Base-by-base conservation (phyloP, 2,888 invertebrate species). In the Lithodes maja region DNA sequence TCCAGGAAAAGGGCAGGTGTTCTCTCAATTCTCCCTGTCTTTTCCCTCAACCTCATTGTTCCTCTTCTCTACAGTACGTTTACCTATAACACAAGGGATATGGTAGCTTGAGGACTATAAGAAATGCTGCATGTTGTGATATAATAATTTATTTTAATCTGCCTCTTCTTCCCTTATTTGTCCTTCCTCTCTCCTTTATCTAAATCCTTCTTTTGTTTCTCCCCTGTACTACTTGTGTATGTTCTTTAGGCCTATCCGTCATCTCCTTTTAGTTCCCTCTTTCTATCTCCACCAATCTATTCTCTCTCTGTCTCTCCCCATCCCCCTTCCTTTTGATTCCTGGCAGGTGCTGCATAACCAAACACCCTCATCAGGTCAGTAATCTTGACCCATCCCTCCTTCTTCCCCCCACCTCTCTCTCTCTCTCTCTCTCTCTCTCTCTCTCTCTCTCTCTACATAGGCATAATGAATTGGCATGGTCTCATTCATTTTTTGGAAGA, bases 281-380 rank as follows among this genome's bases (percentile, higher is more conserved):
- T 33, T 33, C 33, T 33, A 33, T 33, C 33, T 33, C 33, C 33
- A 33, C 33, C 33, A 33, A 33, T 33, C 33, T 33, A 33, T 33
- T 33, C 33, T 33, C 33, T 33, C 33, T 33, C 33, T 33, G 33
- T 33, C 33, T 33, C 53, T 15, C 53, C n/a, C 79, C 79, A 2
- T 17, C 79, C 33, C 17, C 54, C 52, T 17, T 54, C 9, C 33
- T 17, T 54, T 7, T 54, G 53, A 2, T 54, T 17, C 54, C 55
- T 1, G 17, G 55, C 79, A 78, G 78, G 78, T 78, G 78, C 78
- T 78, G 78, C 52, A 78, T 78, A 52, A 78, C 78, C 78, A 78
- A 78, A 78, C 78, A 78, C 78, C 52, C 78, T 78, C 52, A 52
- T 50, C 78, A 52, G 78, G 78, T 78, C 78, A 78, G 50, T 78